These are phyloP conservation scores for Euphonia xanthogaster DNA, from an alignment of 2,797 vertebrate genomes.

Conservation along the genomic window DNA sequence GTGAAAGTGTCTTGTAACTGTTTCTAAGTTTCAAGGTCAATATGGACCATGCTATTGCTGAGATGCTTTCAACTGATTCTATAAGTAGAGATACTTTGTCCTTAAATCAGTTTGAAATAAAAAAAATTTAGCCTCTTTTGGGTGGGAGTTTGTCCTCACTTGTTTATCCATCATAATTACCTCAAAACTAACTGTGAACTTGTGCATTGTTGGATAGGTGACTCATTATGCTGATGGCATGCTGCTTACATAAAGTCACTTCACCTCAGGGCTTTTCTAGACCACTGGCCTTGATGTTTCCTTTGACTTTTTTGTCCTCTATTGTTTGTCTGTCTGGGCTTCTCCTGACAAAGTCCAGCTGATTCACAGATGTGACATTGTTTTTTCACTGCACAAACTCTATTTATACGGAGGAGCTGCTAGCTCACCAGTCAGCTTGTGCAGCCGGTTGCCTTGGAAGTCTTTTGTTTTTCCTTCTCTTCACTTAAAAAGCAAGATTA, in stretches of 20 bases:
- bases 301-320: conserved; percentile 48
- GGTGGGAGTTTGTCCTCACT: neutral
- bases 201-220: neutral
- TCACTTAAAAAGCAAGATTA: neutral
- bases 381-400: neutral
- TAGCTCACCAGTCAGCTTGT: neutral
- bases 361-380: neutral
- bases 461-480: neutral
- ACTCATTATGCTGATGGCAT: neutral
- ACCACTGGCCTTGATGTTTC: conserved; percentile 34
- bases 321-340: neutral
- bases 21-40: neutral
- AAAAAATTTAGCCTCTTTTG: neutral
- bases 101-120: neutral
- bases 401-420: neutral
- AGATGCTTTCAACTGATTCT: neutral
- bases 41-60: neutral
- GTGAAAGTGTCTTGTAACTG: neutral
- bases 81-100: neutral
- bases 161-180: neutral
- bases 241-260: conserved; percentile 23
- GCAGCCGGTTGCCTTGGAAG: neutral
- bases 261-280: conserved; percentile 27
- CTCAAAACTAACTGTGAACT: neutral
- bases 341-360: neutral